phyloP scores from a whole-genome alignment of 1,140 invertebrate species.

The Dufourea novaeangliae region DNA sequence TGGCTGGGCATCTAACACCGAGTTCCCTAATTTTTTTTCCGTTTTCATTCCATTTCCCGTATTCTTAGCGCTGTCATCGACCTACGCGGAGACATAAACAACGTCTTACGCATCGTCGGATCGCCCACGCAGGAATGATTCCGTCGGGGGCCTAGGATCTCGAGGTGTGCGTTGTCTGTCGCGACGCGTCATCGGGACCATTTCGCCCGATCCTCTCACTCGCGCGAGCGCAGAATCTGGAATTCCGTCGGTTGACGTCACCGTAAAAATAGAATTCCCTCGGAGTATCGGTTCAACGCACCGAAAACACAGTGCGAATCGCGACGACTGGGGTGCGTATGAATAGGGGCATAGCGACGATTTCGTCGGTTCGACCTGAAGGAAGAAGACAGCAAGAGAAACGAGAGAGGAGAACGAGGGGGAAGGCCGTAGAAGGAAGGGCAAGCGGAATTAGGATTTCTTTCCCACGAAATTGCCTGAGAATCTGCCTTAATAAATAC shows the following conservation, averaged over 20 bases:
- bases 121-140: constrained; percentile 21
- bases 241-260: background rate
- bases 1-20: no score
- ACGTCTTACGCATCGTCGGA: constrained; percentile 2
- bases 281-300: background rate
- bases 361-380: no score
- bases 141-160: background rate
- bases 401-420: background rate
- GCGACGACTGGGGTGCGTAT: no score
- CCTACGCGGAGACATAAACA: constrained; percentile 9
- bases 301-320: background rate
- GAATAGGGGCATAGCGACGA: background rate
- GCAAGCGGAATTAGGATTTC: no score
- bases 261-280: background rate
- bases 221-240: no score
- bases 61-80: background rate
- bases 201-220: background rate
- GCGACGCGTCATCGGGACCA: background rate
- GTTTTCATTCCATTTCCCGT: no score
- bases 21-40: no score
- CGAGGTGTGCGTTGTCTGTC: background rate
- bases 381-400: background rate
- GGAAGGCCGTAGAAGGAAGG: no score
- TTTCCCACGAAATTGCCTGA: no score
- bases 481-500: no score